A percentile compares a stretch with the other conserved stretches of the same genome.
Evolutionary conservation across 2,113 vertebrate genomes (phyloP).

Genomic region (Psittacara wagleri): DNA sequence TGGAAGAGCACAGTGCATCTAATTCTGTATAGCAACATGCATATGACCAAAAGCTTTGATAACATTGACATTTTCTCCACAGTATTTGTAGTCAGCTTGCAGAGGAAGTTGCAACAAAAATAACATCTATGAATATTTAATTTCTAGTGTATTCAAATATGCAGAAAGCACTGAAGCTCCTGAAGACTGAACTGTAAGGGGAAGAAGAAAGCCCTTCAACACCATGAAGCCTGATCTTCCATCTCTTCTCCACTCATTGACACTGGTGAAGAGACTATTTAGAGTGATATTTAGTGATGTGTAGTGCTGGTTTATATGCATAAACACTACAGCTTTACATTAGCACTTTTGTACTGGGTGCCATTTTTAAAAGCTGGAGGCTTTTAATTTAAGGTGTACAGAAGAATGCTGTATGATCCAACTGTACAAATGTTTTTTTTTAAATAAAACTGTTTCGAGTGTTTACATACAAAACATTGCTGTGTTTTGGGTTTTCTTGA

Average conservation of each 20-base stretch:
- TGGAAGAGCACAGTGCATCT: background rate
- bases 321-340: conserved; percentile 45
- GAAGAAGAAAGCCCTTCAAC: background rate
- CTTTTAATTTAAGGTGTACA: conserved; percentile 58
- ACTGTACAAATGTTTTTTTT: conserved; percentile 64
- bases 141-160: conserved; percentile 78
- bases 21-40: background rate
- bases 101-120: conserved; percentile 7
- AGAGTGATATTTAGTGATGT: conserved; percentile 10
- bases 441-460: conserved; percentile 72
- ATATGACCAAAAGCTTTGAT: background rate
- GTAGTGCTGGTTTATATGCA: conserved; percentile 8
- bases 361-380: conserved; percentile 47
- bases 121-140: conserved; percentile 16
- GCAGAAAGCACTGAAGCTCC: conserved; percentile 79
- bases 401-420: conserved; percentile 44
- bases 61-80: background rate
- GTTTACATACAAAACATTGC: conserved; percentile 43
- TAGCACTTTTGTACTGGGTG: conserved; percentile 51
- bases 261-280: background rate
- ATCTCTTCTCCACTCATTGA: background rate
- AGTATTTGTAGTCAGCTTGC: background rate
- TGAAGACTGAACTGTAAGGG: conserved; percentile 81
- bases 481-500: background rate
- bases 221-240: background rate